A percentile compares a stretch with the other conserved stretches of the same genome.
Evolutionary conservation across 2,888 invertebrate species (phyloP).

Genomic region (Lucinisca nassula): DNA sequence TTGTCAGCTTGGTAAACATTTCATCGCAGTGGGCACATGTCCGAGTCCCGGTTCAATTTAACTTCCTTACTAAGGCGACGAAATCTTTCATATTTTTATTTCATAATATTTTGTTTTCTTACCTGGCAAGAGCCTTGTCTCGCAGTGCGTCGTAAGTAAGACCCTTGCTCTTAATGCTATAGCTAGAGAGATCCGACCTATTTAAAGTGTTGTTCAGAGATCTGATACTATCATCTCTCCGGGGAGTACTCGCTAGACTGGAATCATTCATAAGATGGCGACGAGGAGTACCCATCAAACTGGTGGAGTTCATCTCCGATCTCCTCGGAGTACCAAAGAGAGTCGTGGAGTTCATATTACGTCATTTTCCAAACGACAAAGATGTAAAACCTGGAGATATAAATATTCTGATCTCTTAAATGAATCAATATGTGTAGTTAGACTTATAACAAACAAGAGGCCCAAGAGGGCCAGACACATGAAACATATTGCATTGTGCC

Average conservation of each 20-base stretch:
- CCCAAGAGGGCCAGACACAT: too few species aligned
- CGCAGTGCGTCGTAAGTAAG: background rate
- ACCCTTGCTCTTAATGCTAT: background rate
- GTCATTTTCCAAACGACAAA: background rate
- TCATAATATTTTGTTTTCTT: too few species aligned
- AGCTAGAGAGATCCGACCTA: background rate
- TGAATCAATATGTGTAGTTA: too few species aligned
- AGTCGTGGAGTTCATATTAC: background rate
- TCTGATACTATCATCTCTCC: background rate
- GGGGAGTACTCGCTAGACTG: background rate
- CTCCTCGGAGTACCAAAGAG: background rate
- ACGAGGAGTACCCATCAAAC: background rate
- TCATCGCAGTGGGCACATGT: too few species aligned
- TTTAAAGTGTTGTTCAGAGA: background rate
- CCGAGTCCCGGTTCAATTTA: too few species aligned
- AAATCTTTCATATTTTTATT: too few species aligned
- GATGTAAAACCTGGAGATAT: too few species aligned
- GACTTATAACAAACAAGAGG: too few species aligned
- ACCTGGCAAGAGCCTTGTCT: background rate
- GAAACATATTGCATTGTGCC: too few species aligned
- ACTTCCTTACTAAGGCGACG: too few species aligned
- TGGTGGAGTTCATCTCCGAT: conserved; percentile 3
- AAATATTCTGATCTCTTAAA: too few species aligned
- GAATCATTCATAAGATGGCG: background rate
- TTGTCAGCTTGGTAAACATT: too few species aligned